Evolutionary conservation across 2,113 vertebrate genomes (phyloP).

Genomic region (Falco punctatus): DNA sequence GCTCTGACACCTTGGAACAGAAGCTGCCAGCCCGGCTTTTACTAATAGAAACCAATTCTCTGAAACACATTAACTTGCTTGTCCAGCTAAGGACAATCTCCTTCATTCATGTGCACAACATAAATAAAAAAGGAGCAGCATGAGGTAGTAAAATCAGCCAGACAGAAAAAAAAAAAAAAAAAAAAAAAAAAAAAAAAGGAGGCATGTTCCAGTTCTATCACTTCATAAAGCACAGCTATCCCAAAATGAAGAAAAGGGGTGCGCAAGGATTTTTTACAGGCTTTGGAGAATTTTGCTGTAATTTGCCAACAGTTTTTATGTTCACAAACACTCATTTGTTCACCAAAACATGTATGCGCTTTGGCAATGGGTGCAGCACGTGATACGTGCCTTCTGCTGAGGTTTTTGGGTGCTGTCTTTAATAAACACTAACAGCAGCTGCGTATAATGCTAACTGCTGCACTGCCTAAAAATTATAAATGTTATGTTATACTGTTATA

Average conservation of each 20-base stretch:
- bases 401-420: background rate
- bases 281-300: background rate
- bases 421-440: background rate
- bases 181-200: no score
- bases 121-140: background rate
- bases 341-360: background rate
- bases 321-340: background rate
- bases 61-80: constrained; percentile 30
- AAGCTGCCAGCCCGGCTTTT: background rate
- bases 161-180: background rate
- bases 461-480: background rate
- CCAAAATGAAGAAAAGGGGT: background rate
- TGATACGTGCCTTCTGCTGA: rapidly evolving
- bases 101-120: constrained; percentile 30
- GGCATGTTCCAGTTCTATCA: constrained; percentile 39
- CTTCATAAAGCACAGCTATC: constrained; percentile 61
- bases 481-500: background rate
- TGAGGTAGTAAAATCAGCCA: background rate
- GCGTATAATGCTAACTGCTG: background rate
- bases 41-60: background rate
- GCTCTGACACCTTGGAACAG: background rate
- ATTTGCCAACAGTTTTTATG: constrained; percentile 2
- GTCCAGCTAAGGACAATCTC: background rate
- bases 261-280: background rate
- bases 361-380: background rate